Percentiles rank a stretch among this genome's conserved stretches.
Conservation (phyloP, 2,888 invertebrate genomes). For the Leptodirus hochenwartii region DNA sequence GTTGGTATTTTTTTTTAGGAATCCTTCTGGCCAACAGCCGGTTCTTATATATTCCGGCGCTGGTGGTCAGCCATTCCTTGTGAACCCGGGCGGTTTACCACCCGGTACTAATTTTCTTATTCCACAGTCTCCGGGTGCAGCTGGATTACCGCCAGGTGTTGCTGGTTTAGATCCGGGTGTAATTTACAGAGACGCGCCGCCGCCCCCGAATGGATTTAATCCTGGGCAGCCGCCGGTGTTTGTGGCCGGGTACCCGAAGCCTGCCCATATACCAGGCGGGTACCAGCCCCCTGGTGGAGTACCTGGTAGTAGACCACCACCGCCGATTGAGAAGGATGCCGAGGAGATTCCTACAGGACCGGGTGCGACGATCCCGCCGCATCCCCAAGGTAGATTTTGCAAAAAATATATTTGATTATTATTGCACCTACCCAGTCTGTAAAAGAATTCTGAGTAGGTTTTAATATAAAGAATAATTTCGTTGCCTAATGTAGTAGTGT, state of each 20-base stretch:
- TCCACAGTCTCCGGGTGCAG: slow-evolving; percentile 17
- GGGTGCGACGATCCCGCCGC: slow-evolving; percentile 18
- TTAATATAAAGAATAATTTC: too few relatives aligned
- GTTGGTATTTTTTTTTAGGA: too few relatives aligned
- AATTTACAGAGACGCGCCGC: slow-evolving; percentile 6
- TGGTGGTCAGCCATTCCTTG: slow-evolving; percentile 19
- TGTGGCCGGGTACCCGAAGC: slow-evolving; percentile 20
- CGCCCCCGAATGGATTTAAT: not conserved
- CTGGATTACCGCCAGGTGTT: slow-evolving; percentile 17
- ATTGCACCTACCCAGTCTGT: too few relatives aligned
- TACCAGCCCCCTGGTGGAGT: slow-evolving; percentile 12
- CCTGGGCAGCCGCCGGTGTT: slow-evolving; percentile 16
- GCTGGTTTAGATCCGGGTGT: slow-evolving; percentile 7
- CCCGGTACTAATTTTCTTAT: slow-evolving; percentile 23
- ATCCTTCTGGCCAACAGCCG: slow-evolving; percentile 21
- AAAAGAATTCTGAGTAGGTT: too few relatives aligned
- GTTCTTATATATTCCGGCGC: slow-evolving; percentile 19
- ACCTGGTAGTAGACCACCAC: slow-evolving; percentile 15
- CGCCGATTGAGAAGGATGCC: slow-evolving; percentile 25
- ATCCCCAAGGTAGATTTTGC: slow-evolving; percentile 5
- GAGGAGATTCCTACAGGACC: slow-evolving; percentile 25
- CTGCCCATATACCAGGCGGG: slow-evolving; percentile 12
- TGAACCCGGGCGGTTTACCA: slow-evolving; percentile 18
- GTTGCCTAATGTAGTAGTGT: too few relatives aligned
- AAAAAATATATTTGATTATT: too few relatives aligned